Evolutionary conservation across 2,797 vertebrate species (phyloP), one percentile per base, ranked within the genome.

Genomic region (Margarornis squamiger): DNA sequence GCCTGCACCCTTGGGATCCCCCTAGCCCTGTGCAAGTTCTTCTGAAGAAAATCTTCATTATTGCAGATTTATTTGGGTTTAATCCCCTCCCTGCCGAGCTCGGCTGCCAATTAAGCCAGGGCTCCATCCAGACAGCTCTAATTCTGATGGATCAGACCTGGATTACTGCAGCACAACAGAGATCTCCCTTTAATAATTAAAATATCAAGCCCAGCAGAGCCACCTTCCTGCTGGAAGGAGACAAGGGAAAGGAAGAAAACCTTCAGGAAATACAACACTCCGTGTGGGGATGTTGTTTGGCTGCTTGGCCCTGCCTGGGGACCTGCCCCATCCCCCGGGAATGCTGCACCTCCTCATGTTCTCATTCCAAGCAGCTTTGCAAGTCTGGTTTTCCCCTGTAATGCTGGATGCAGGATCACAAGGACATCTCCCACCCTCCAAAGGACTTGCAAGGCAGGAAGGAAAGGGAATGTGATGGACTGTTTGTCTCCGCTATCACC

Each of bases 281-380:
- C 2, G 0, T 18, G 16, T 6, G 14, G 23, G 30, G 74, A 32
- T n/a, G 34, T 3, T 46, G 9, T 41, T n/a, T 8, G 51, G 57
- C 24, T 51, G 12, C 36, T 12, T n/a, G 54, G 54, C 54, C 55
- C 55, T 14, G 59, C 41, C 49, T 34, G 67, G 41, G 39, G 34
- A 32, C 8, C 12, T 29, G 29, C 1, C 2, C 29, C 38, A 5
- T 17, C 1, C 65, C 36, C 68, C 1, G 0, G 1, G 14, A 20
- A 12, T 5, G 7, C 32, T 17, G 30, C 27, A n/a, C 7, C 20
- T 24, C 7, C 9, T 16, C 3, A 8, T 15, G 75, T 43, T 32
- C 36, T 38, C 14, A 29, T 29, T 27, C 0, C 1, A 46, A 88
- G 23, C n/a, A 85, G 68, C 30, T 34, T 45, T 11, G 15, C 38